Evolutionary conservation across 2,888 invertebrate species (phyloP).

Genomic region (Lathronympha strigana): DNA sequence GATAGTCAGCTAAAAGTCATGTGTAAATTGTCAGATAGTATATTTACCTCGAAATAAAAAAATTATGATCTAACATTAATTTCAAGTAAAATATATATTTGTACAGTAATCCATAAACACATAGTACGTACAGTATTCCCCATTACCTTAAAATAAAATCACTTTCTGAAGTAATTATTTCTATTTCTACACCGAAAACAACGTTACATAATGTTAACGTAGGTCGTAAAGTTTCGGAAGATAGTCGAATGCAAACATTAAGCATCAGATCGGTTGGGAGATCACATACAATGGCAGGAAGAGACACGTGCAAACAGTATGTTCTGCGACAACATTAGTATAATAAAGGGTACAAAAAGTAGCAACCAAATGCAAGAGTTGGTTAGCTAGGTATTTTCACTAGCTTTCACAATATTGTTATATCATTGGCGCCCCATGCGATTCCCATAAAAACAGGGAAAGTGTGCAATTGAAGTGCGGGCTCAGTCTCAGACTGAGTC

Average conservation of each 20-base stretch:
- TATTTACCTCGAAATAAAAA: neutral
- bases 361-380: slow-evolving; percentile 26
- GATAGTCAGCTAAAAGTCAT: slow-evolving; percentile 15
- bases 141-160: neutral
- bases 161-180: neutral
- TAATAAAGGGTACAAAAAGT: slow-evolving; percentile 29
- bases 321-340: slow-evolving; percentile 32
- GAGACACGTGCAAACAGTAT: slow-evolving; percentile 12
- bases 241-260: slow-evolving; percentile 29
- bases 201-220: slow-evolving; percentile 1
- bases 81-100: no score
- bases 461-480: slow-evolving; percentile 72
- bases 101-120: neutral
- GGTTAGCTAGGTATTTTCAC: slow-evolving; percentile 49
- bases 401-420: slow-evolving; percentile 67
- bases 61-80: no score
- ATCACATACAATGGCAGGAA: slow-evolving; percentile 28
- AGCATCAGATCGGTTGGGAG: slow-evolving; percentile 22
- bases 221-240: slow-evolving; percentile 24
- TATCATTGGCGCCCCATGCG: slow-evolving; percentile 66
- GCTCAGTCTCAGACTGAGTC: slow-evolving; percentile 55
- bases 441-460: slow-evolving; percentile 82
- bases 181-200: neutral
- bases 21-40: slow-evolving; percentile 10
- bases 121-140: no score